These are phyloP conservation scores for Crypturellus undulatus DNA, from an alignment of 2,113 vertebrate genomes.

Conservation along the genomic window DNA sequence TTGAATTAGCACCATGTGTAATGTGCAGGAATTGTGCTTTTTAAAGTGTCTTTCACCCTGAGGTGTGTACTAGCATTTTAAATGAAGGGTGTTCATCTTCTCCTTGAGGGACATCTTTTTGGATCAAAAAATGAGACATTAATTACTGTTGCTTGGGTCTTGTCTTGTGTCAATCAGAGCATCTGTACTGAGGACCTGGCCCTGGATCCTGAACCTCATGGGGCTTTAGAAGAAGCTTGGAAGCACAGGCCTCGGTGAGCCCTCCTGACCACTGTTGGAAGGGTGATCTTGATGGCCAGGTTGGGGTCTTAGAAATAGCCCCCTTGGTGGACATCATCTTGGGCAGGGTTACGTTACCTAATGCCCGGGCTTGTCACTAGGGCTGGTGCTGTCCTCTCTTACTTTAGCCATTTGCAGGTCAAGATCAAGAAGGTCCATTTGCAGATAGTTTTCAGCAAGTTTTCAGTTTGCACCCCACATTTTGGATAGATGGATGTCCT, in stretches of 20 bases:
- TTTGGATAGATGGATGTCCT: neutral
- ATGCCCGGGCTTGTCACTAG: neutral
- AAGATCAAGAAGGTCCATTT: neutral
- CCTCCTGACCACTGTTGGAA: neutral
- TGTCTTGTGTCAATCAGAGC: neutral
- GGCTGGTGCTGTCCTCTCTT: too few species aligned
- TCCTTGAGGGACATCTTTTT: neutral
- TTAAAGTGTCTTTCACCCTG: neutral
- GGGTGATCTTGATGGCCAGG: neutral
- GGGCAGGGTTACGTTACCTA: accelerated
- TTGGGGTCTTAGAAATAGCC: neutral
- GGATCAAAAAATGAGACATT: neutral
- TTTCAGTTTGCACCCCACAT: neutral
- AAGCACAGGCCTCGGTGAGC: neutral
- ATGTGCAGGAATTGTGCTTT: neutral
- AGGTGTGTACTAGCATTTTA: neutral
- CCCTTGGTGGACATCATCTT: neutral
- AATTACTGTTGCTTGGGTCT: neutral
- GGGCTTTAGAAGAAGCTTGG: neutral
- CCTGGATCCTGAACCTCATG: neutral
- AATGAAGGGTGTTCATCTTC: neutral
- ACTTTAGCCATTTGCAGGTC: neutral
- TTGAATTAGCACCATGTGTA: neutral
- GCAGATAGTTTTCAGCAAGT: too few species aligned
- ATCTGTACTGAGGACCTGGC: neutral